Evolutionary conservation across 2,113 vertebrate genomes (phyloP), one percentile per base, ranked within the genome.

Genomic region (Charadrius vociferus): DNA sequence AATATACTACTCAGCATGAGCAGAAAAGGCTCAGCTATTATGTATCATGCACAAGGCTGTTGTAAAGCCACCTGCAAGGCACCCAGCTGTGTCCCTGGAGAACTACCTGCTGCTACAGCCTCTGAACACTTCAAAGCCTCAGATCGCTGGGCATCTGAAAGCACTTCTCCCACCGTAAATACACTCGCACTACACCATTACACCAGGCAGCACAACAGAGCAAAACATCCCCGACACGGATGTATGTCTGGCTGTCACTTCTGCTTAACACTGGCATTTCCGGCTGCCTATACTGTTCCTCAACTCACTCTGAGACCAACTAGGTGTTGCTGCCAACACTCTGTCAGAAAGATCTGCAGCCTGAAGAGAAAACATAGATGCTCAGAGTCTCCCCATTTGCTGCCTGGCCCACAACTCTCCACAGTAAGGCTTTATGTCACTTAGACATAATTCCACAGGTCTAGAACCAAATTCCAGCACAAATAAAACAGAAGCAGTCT

Each of bases 121-220:
- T 94, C 83, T 39, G 63, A 94, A 88, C 92, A 80, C 86, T 96
- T 96, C 88, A 93, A 93, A 96, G 90, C n/a, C 66, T 77, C 45
- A 20, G 37, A 93, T 86, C 72, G 26, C 59, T 8, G 27, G 21
- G 81, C 1, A 0, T 21, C 75, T 70, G 74, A 49, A 62, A 81
- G 73, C 77, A 13, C 66, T 80, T 74, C 81, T 83, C 84, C 58
- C 37, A 10, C 50, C 0, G 0, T 71, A 77, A 95, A 93, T 4
- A 71, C 79, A 50, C 49, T 50, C 49, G 22, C 12, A 12, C 49
- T 50, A 24, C 49, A 95, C 50, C 52, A 39, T 56, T 81, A 65
- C 82, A 68, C 30, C 92, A 56, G 71, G 88, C 94, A 89, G 95
- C 91, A 90, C 80, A 82, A 49, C 85, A 93, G 49, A 92, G 93